Percentiles rank a stretch among this genome's conserved stretches.
These are phyloP conservation scores for Ectropis crepuscularia DNA, from an alignment of 2,888 invertebrate genomes.

Conservation along the genomic window DNA sequence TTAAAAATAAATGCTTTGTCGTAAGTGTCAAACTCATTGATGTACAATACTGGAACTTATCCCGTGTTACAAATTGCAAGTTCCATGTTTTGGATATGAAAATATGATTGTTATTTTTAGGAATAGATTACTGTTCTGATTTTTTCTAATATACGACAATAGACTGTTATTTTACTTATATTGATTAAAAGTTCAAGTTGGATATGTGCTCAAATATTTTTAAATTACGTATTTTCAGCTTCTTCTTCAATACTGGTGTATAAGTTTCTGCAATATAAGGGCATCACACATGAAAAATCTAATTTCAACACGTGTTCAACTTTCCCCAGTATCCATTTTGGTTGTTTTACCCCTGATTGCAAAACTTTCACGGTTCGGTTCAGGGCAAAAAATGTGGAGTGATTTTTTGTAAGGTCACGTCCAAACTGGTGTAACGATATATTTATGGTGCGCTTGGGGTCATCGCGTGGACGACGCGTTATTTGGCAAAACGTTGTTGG, in stretches of 20 bases:
- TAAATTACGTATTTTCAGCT: not conserved
- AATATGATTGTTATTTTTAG: no score
- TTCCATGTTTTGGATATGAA: no score
- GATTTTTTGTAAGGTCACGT: constrained; percentile 60
- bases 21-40: no score
- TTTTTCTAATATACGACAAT: no score
- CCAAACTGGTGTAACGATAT: constrained; percentile 67
- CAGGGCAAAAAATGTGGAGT: constrained; percentile 62
- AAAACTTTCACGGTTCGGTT: constrained; percentile 65
- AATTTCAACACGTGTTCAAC: constrained; percentile 34
- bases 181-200: no score
- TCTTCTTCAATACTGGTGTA: not conserved
- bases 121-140: no score
- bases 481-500: constrained; percentile 48
- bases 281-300: constrained; percentile 22
- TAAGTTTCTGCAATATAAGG: not conserved
- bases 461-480: constrained; percentile 56
- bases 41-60: no score
- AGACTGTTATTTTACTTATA: no score
- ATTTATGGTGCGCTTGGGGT: constrained; percentile 73
- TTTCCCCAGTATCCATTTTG: constrained; percentile 48
- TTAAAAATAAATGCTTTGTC: no score
- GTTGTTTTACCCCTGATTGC: constrained; percentile 72
- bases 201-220: not conserved
- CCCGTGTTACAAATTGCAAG: no score